A percentile compares a stretch with the other conserved stretches of the same genome.
Conservation (phyloP, 1,140 invertebrate genomes). For the Aphaenogaster floridana region DNA sequence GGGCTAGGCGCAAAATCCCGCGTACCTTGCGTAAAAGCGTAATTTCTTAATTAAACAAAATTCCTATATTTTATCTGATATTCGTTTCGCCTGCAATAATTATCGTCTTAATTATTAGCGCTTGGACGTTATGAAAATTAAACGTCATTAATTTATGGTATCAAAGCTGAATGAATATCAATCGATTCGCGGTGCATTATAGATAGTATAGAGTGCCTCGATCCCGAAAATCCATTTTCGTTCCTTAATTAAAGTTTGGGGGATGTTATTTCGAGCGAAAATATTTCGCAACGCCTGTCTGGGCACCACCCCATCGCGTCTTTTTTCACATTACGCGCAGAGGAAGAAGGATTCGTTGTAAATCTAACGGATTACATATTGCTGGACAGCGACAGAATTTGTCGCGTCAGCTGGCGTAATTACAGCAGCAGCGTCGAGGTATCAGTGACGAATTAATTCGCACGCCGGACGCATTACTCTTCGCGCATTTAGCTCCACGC, state of each 20-base stretch:
- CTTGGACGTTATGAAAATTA: background rate
- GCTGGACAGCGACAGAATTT: constrained; percentile 19
- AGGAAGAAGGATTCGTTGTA: constrained; percentile 17
- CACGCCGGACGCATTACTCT: constrained; percentile 60
- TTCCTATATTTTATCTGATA: background rate
- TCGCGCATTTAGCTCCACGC: constrained; percentile 53
- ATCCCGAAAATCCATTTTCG: background rate
- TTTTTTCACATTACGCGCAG: background rate
- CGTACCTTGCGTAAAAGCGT: background rate
- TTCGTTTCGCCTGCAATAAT: background rate
- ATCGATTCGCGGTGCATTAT: background rate
- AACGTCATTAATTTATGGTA: background rate
- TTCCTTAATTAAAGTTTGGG: background rate
- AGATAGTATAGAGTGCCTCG: background rate
- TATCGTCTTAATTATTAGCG: background rate
- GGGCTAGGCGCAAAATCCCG: background rate
- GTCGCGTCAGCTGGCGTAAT: constrained; percentile 60
- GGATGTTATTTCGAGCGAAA: background rate
- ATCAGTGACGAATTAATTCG: constrained; percentile 67
- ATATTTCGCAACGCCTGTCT: background rate
- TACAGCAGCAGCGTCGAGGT: constrained; percentile 24
- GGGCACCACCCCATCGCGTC: background rate
- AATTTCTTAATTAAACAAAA: constrained; percentile 9
- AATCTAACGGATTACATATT: constrained; percentile 7
- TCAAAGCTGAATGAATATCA: background rate